Conservation (phyloP, 1,140 invertebrate species). For the Tetramorium alpestre region DNA sequence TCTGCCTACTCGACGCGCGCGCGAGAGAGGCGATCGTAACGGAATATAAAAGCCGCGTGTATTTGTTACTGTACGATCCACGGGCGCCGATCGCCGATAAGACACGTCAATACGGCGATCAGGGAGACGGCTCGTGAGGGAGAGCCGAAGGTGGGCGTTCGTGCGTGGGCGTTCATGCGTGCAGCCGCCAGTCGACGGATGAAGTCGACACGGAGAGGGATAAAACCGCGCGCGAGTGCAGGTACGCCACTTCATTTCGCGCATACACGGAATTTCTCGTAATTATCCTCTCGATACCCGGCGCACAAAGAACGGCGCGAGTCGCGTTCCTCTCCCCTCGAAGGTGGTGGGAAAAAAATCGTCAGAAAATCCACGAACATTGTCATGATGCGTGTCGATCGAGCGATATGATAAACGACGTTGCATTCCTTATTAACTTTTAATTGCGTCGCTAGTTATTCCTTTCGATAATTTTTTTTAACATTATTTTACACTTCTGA, state of each 20-base stretch:
- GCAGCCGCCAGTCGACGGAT: slow-evolving; percentile 30
- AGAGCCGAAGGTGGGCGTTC: slow-evolving; percentile 43
- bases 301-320: not conserved
- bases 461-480: not conserved
- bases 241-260: slow-evolving; percentile 46
- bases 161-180: slow-evolving; percentile 51
- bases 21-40: slow-evolving; percentile 43
- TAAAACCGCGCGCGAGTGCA: slow-evolving; percentile 16
- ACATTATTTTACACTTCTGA: not conserved
- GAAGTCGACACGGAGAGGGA: slow-evolving; percentile 31
- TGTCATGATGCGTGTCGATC: not conserved
- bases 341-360: not conserved
- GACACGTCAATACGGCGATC: slow-evolving; percentile 58
- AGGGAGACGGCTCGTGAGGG: slow-evolving; percentile 37
- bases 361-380: not conserved
- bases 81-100: slow-evolving; percentile 52
- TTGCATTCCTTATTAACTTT: not conserved
- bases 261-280: slow-evolving; percentile 12
- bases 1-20: not conserved
- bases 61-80: slow-evolving; percentile 57
- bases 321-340: not conserved
- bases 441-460: not conserved
- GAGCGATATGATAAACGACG: too few relatives aligned
- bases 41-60: slow-evolving; percentile 49
- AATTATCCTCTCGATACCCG: slow-evolving; percentile 2